Evolutionary conservation across 2,113 vertebrate genomes (phyloP).

Genomic region (Hippocampus mohnikei): DNA sequence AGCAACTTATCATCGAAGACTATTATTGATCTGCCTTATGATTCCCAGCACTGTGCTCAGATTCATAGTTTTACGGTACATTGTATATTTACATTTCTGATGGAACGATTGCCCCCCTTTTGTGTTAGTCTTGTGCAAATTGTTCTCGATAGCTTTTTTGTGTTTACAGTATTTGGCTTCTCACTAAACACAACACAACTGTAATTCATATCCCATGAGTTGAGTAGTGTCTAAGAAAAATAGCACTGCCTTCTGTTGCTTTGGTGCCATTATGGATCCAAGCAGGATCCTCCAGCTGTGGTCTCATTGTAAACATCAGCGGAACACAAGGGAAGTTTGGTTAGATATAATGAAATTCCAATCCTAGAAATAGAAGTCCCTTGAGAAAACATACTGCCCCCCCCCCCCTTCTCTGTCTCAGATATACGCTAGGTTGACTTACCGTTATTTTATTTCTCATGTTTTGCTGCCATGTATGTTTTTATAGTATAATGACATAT

Average conservation of each 20-base stretch:
- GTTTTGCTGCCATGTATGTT: slow-evolving; percentile 34
- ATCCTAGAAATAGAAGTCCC: slow-evolving; percentile 35
- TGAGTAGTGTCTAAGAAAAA: slow-evolving; percentile 59
- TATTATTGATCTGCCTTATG: not conserved
- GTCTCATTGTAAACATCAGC: slow-evolving; percentile 54
- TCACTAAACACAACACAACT: slow-evolving; percentile 49
- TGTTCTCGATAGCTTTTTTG: slow-evolving; percentile 3
- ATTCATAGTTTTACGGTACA: not conserved
- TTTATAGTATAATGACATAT: slow-evolving; percentile 39
- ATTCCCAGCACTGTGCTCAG: not conserved
- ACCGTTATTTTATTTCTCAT: slow-evolving; percentile 8
- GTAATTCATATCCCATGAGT: slow-evolving; percentile 57
- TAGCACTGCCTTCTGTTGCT: slow-evolving; percentile 47
- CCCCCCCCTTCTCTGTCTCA: slow-evolving; percentile 27
- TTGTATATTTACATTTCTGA: not conserved
- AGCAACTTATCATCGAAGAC: slow-evolving; percentile 18
- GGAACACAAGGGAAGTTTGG: slow-evolving; percentile 58
- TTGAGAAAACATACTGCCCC: not conserved
- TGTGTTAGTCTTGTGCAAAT: slow-evolving; percentile 20
- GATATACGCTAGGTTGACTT: slow-evolving; percentile 15
- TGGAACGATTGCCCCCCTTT: not conserved
- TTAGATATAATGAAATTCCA: slow-evolving; percentile 61
- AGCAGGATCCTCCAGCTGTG: slow-evolving; percentile 48
- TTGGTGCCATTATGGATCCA: slow-evolving; percentile 64
- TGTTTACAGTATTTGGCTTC: slow-evolving; percentile 60